These are phyloP conservation scores for Rana temporaria DNA, from an alignment of 2,113 vertebrate genomes.

Conservation along the genomic window DNA sequence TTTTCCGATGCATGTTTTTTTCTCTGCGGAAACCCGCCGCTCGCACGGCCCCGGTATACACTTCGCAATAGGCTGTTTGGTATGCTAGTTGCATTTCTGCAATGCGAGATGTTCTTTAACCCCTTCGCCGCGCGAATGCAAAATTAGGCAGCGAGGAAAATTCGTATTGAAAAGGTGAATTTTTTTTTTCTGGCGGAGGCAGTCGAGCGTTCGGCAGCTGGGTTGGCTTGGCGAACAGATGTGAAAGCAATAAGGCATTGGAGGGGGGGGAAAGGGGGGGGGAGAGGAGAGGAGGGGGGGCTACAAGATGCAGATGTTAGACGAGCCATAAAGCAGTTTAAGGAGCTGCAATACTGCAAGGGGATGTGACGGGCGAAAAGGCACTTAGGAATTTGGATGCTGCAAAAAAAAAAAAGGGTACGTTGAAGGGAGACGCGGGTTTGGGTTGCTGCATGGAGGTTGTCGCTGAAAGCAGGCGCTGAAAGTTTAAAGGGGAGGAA, in stretches of 20 bases:
- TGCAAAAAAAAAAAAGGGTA: neutral
- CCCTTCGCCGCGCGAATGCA: neutral
- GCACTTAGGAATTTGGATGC: neutral
- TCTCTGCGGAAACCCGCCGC: neutral
- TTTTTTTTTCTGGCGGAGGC: too few relatives aligned
- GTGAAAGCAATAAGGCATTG: neutral
- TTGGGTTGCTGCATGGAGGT: neutral
- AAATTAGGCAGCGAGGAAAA: too few relatives aligned
- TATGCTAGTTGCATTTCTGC: constrained; percentile 22
- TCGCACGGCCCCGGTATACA: neutral
- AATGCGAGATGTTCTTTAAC: constrained; percentile 22
- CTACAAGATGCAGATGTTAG: constrained; percentile 8
- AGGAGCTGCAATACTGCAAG: constrained; percentile 29
- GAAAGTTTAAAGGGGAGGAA: too few relatives aligned
- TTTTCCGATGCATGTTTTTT: neutral
- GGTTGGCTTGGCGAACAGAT: neutral
- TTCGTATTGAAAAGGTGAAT: too few relatives aligned
- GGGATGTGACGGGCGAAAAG: constrained; percentile 8
- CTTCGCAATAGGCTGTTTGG: constrained; percentile 9
- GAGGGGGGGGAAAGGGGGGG: too few relatives aligned
- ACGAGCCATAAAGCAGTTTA: neutral
- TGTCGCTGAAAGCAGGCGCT: neutral
- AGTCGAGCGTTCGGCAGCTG: too few relatives aligned
- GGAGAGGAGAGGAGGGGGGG: neutral
- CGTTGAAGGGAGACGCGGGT: neutral